Evolutionary conservation across 2,888 invertebrate species (phyloP).

Genomic region (Pomacea canaliculata): DNA sequence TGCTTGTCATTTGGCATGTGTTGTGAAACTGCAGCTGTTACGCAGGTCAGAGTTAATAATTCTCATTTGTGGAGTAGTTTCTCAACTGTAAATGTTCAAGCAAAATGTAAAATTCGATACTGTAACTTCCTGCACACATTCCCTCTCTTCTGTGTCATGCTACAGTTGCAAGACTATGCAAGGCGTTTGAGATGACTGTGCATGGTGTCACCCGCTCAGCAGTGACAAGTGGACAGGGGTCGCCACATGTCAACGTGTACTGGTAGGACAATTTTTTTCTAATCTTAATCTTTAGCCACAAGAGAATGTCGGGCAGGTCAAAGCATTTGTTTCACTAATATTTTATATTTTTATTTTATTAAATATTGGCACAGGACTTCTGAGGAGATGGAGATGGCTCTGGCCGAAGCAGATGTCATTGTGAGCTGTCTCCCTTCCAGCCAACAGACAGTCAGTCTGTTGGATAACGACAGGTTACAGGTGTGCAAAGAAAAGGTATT

Average conservation of each 20-base stretch:
- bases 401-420: slow-evolving; percentile 72
- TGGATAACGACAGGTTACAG: slow-evolving; percentile 71
- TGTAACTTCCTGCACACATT: too few relatives aligned
- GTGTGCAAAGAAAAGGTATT: slow-evolving; percentile 65
- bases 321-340: too few relatives aligned
- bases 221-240: slow-evolving; percentile 1
- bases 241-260: slow-evolving; percentile 7
- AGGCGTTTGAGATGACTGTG: slow-evolving; percentile 30
- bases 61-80: too few relatives aligned
- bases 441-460: slow-evolving; percentile 70
- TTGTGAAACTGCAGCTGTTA: too few relatives aligned
- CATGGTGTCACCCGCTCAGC: slow-evolving; percentile 12
- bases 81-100: too few relatives aligned
- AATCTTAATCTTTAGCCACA: too few relatives aligned
- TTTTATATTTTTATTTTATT: too few relatives aligned
- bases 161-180: slow-evolving; percentile 28
- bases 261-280: neutral
- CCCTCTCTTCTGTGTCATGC: too few relatives aligned
- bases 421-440: slow-evolving; percentile 74
- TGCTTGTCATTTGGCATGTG: too few relatives aligned
- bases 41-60: too few relatives aligned
- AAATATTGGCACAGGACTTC: neutral
- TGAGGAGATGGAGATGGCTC: neutral
- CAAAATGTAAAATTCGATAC: too few relatives aligned
- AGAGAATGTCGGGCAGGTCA: too few relatives aligned